Conservation (phyloP, 2,113 vertebrate genomes). For the Geococcyx californianus region DNA sequence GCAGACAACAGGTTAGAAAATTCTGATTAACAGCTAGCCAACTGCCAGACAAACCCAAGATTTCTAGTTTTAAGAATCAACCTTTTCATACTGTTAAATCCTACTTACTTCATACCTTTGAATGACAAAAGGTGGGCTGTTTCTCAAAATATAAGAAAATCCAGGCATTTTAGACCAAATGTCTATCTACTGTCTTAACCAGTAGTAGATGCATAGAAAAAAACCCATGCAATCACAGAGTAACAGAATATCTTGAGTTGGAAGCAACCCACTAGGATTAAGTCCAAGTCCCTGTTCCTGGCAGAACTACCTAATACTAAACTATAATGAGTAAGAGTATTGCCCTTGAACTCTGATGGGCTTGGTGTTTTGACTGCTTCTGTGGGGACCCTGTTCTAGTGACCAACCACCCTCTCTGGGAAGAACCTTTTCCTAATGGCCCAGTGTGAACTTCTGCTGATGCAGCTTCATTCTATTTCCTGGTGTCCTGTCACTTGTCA, state of each 20-base stretch:
- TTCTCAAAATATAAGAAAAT: background rate
- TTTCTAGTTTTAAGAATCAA: background rate
- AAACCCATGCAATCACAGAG: background rate
- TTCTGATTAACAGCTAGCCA: background rate
- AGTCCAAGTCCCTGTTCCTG: background rate
- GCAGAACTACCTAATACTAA: background rate
- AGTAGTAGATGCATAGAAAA: background rate
- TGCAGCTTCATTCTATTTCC: background rate
- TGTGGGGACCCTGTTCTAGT: background rate
- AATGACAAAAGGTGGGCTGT: background rate
- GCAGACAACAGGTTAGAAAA: background rate
- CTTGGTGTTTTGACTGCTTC: background rate
- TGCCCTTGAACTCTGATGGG: background rate
- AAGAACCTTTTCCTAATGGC: background rate
- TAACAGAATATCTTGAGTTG: background rate
- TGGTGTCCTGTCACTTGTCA: background rate
- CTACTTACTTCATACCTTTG: background rate
- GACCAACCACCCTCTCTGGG: background rate
- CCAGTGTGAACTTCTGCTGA: background rate
- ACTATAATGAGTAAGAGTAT: background rate
- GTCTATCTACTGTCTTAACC: background rate
- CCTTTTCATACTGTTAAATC: background rate
- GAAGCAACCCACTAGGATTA: background rate
- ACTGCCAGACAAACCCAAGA: background rate
- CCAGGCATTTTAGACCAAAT: background rate